Base-by-base conservation (phyloP, 1,140 invertebrate genomes). In the Tetraneura akinire region DNA sequence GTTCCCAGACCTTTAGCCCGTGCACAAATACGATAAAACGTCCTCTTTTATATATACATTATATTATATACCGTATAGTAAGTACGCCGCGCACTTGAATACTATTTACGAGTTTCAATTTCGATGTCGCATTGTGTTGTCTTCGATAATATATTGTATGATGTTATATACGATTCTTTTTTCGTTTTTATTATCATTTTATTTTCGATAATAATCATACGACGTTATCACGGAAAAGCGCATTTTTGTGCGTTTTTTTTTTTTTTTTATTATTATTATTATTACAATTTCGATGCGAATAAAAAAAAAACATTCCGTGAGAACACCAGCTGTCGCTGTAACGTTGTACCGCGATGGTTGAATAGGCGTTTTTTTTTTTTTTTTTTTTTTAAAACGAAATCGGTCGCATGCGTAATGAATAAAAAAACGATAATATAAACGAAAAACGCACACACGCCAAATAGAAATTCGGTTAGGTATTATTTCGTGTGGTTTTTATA, bases 361-460 rank as follows among this genome's bases (percentile, higher is more conserved):
- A 8, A 37, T 37, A 4, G 10, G 29, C 18, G 29, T n/a, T n/a
- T n/a, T n/a, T n/a, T n/a, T n/a, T n/a, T n/a, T n/a, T n/a, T n/a
- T n/a, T n/a, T n/a, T n/a, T n/a, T n/a, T n/a, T n/a, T n/a, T n/a
- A n/a, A n/a, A n/a, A 42, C n/a, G n/a, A 21, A 66, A 66, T 42
- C 62, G 62, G 32, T 13, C 32, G 32, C 18, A 32, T n/a, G 18
- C 37, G 37, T 66, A 21, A 42, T 66, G 32, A 66, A 66, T 66
- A 66, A 66, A 42, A 66, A 66, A 42, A 66, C 62, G 62, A 42
- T 66, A 66, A 66, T 66, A 66, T 42, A 37, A 37, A 42, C n/a
- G 62, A 37, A 64, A 64, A 37, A 37, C 60, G 62, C 18, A 3
- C 60, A 62, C 29, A 10, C 16, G 16, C 26, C 32, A 37, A 37